phyloP scores from a whole-genome alignment of 2,888 invertebrate species.

The Tridacna gigas region DNA sequence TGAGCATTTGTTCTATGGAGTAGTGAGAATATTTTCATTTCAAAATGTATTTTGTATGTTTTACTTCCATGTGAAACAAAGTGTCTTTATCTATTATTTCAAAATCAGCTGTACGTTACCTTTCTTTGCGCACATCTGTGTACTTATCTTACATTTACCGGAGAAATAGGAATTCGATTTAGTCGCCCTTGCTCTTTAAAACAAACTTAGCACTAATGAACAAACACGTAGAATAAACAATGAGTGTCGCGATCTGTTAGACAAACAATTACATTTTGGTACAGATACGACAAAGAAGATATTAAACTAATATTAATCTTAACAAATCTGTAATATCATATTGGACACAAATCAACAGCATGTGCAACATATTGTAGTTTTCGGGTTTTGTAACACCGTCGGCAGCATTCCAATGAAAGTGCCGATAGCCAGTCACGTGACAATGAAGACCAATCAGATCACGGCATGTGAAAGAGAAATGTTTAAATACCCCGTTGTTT shows the following conservation, averaged over 20 bases:
- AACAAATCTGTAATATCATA: constrained; percentile 10
- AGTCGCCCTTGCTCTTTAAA: neutral
- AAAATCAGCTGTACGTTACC: neutral
- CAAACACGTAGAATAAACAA: neutral
- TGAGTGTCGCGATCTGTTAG: neutral
- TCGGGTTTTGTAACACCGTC: constrained; percentile 9
- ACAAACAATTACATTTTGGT: constrained; percentile 14
- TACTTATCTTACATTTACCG: constrained; percentile 10
- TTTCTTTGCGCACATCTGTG: neutral
- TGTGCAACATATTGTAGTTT: constrained; percentile 16
- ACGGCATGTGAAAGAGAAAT: neutral
- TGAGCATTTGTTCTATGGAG: no score
- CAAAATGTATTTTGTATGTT: no score
- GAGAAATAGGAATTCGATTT: constrained; percentile 5
- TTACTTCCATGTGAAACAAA: no score
- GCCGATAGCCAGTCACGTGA: neutral
- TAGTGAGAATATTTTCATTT: no score
- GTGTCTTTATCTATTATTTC: neutral
- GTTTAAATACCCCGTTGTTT: neutral
- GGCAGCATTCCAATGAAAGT: constrained; percentile 3
- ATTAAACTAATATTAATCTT: constrained; percentile 28
- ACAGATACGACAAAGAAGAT: neutral
- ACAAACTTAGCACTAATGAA: neutral
- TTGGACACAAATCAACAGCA: constrained; percentile 21
- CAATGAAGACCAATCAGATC: neutral